phyloP scores from a whole-genome alignment of 2,888 invertebrate species.

The Eupithecia subfuscata region DNA sequence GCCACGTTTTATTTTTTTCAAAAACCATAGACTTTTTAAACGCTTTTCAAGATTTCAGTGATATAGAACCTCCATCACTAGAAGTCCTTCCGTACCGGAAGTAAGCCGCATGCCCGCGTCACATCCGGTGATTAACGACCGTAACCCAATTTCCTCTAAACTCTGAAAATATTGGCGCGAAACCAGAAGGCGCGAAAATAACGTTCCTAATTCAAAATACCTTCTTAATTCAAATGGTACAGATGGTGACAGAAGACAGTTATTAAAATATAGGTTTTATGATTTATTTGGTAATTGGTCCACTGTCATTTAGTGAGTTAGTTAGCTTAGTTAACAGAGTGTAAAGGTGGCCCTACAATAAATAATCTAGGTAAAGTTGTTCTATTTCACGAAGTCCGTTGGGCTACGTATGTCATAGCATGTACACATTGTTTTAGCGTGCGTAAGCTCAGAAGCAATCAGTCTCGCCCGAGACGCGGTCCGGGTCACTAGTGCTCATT shows the following conservation, averaged over 20 bases:
- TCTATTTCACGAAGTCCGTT: too few species aligned
- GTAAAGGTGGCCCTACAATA: too few species aligned
- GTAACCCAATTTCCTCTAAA: conserved; percentile 74
- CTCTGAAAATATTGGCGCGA: conserved; percentile 63
- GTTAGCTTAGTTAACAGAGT: background rate
- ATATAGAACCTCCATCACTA: background rate
- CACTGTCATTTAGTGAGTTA: background rate
- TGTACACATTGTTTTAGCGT: too few species aligned
- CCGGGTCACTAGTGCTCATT: too few species aligned
- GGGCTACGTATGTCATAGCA: too few species aligned
- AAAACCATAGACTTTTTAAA: background rate
- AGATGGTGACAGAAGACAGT: background rate
- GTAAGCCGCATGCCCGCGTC: conserved; percentile 58
- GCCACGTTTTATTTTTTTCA: background rate
- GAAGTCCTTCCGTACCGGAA: conserved; percentile 49
- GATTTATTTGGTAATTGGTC: background rate
- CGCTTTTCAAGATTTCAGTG: conserved; percentile 2
- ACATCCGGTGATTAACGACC: conserved; percentile 74
- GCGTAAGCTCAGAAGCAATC: too few species aligned
- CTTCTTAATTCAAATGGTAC: conserved; percentile 22
- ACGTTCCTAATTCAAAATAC: conserved; percentile 25
- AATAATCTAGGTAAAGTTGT: too few species aligned
- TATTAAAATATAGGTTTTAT: background rate
- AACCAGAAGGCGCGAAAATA: conserved; percentile 19
- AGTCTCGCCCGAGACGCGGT: too few species aligned